Conservation (phyloP, 2,113 vertebrate species). For the Oophaga pumilio region DNA sequence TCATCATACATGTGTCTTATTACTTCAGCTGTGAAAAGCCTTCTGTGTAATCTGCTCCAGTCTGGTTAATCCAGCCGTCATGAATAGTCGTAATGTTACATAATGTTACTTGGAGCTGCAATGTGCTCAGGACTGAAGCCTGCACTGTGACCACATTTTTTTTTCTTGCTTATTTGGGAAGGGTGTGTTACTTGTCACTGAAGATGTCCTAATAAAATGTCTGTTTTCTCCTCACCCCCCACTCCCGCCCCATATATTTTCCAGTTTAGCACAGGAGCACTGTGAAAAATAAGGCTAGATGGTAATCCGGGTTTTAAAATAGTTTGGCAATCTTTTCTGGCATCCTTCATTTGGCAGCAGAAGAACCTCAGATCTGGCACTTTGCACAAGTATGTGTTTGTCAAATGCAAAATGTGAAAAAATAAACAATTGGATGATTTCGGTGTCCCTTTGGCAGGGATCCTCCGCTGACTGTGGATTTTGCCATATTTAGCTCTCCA, state of each 20-base stretch:
- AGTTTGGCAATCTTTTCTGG: conserved; percentile 47
- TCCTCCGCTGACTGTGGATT: conserved; percentile 45
- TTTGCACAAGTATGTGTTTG: conserved; percentile 51
- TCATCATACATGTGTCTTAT: background rate
- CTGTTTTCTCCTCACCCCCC: background rate
- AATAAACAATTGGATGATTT: conserved; percentile 52
- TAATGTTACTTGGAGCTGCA: conserved; percentile 22
- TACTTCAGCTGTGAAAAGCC: background rate
- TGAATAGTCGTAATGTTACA: conserved; percentile 36
- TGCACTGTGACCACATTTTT: conserved; percentile 1
- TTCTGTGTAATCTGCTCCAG: conserved; percentile 14
- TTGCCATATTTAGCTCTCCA: conserved; percentile 54
- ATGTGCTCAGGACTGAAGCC: conserved; percentile 9
- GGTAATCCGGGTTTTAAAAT: conserved; percentile 31
- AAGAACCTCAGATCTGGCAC: conserved; percentile 43
- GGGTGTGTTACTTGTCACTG: conserved; percentile 17
- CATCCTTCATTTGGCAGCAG: conserved; percentile 22
- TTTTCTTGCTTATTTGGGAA: background rate
- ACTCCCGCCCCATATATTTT: background rate
- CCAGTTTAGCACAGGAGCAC: conserved; percentile 14
- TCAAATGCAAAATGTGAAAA: conserved; percentile 49
- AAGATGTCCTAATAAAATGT: conserved; percentile 17
- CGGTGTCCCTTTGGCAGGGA: conserved; percentile 33
- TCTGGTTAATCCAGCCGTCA: conserved; percentile 1
- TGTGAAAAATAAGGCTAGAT: conserved; percentile 25